Base-by-base conservation (phyloP, 1,140 invertebrate species). In the Ganaspis sp. region DNA sequence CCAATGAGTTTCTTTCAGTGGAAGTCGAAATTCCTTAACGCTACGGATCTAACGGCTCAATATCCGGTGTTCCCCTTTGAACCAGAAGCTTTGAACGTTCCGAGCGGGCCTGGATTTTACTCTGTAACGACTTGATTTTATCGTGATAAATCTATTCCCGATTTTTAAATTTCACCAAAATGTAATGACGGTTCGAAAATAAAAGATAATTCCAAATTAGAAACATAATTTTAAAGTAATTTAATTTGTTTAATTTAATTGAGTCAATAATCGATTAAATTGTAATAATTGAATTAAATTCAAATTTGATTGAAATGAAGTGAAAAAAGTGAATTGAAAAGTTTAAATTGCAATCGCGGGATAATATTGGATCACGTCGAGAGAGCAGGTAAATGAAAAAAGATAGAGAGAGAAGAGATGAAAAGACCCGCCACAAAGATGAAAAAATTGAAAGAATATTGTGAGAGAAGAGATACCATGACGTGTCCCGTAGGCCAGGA, bases 31-130 rank as follows among this genome's bases (percentile, higher is more conserved):
- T 19, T 54, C 64, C 76, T 58, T 69, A 78, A 40, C 54, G 78
- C 87, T 93, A 94, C 78, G 92, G 92, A 89, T 94, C 93, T 78
- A 94, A 91, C 77, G 94, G 93, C 81, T 95, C 95, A 80, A 94
- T 92, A 89, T 96, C 96, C 77, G 96, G 96, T 81, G 93, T 94
- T 89, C 96, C 96, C 86, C 96, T 94, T 91, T 97, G 95, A 87
- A 95, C 92, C 85, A 98, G 92, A 75, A 97, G 92, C 92, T 97
- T 97, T 83, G 97, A 95, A 86, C 96, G 95, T 91, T 98, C 96
- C 88, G 94, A 95, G 81, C 96, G 94, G 90, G 96, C 94, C 84
- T 94, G 94, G 84, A 98, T 96, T 93, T 97, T 97, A 93, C 94
- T 96, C 91, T 97, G 96, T 85, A 97, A 93, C 83, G 93, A 94